These are phyloP conservation scores for Microcebus lehilahytsara DNA, from an alignment of 2,113 vertebrate genomes.

Conservation along the genomic window DNA sequence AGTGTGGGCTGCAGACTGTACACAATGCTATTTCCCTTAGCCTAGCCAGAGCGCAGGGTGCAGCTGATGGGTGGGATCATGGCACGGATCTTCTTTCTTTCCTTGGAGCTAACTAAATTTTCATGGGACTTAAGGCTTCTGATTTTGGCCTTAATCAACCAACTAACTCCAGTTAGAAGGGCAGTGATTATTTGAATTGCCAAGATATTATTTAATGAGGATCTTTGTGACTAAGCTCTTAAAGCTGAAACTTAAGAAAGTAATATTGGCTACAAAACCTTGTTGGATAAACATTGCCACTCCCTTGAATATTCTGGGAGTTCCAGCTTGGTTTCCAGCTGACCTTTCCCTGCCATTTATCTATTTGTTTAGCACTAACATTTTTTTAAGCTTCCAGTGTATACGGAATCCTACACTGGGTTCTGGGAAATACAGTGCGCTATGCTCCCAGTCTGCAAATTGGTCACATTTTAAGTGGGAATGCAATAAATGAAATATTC, in stretches of 20 bases:
- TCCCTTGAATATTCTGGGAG: constrained; percentile 41
- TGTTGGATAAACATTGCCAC: constrained; percentile 1
- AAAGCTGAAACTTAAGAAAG: neutral
- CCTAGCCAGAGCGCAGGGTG: neutral
- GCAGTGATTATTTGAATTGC: neutral
- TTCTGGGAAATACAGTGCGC: constrained; percentile 35
- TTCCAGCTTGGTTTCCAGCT: neutral
- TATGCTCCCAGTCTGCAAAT: neutral
- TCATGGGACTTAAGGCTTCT: neutral
- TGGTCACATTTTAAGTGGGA: neutral
- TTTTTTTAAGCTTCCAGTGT: neutral
- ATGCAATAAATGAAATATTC: neutral
- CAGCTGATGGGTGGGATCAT: neutral
- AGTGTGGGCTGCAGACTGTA: neutral
- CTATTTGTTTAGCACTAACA: neutral
- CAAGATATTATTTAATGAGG: neutral
- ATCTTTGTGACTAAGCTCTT: neutral
- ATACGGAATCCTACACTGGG: neutral
- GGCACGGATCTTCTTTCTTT: neutral
- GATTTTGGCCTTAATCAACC: neutral
- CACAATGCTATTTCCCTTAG: fast-evolving
- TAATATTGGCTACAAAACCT: neutral
- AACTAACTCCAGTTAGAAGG: neutral
- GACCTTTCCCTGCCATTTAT: neutral
- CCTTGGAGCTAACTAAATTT: neutral